Evolutionary conservation across 1,140 invertebrate species (phyloP), one percentile per base, ranked within the genome.

Genomic region (Tetragonula clypearis): DNA sequence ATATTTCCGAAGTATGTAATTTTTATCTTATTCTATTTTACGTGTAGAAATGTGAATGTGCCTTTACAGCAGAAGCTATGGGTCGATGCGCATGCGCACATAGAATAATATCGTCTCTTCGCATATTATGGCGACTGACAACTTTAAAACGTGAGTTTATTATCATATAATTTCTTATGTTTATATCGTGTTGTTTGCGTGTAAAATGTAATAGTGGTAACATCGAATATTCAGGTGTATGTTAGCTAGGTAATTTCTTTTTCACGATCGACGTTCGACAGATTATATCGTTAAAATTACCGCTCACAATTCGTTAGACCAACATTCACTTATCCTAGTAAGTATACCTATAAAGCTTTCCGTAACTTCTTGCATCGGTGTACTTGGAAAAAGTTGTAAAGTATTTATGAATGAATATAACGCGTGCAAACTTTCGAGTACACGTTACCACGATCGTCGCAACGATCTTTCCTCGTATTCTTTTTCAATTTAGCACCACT

Each of bases 101-200:
- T 41, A 68, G 74, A 90, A 87, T 86, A 76, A 88, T 92, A 89
- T 92, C 84, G 91, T 91, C 89, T 87, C 89, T 90, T 88, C 93
- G 92, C 90, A 90, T 91, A 90, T 87, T 91, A 95, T 95, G 94
- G 93, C 93, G 93, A 94, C 93, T 92, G 90, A 92, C 90, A 94
- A 94, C 93, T 95, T 95, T 92, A 91, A 95, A 95, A 94, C 91
- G 93, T 93, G 92, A 94, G 93, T 94, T 93, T 92, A 85, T 90
- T 90, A 91, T 89, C 88, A 88, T 90, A 90, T 92, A 91, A 90
- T 92, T 92, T 91, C 72, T 88, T 79, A 78, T 74, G 77, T 71
- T 72, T 86, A 84, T 86, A 86, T 65, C 60, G 35, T 35, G 49
- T 15, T 76, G 41, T 71, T 73, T 26, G 41, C 49, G 82, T 88